Evolutionary conservation across 2,113 vertebrate genomes (phyloP).

Genomic region (Neomonachus schauinslandi): DNA sequence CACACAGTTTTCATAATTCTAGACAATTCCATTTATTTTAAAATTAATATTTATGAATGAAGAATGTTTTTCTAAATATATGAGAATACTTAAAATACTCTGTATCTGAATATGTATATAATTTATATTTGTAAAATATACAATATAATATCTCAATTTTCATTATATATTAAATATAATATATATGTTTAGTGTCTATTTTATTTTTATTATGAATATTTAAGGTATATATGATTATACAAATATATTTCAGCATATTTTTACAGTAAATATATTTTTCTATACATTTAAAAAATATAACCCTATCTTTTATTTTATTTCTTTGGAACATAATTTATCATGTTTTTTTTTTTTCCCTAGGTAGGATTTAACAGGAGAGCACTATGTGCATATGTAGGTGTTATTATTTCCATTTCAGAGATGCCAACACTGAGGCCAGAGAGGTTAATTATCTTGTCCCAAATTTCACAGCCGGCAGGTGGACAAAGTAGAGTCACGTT

Average conservation of each 20-base stretch:
- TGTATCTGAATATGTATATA: background rate
- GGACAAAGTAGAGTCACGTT: background rate
- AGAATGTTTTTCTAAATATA: constrained; percentile 37
- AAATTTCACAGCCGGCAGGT: background rate
- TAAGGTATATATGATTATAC: background rate
- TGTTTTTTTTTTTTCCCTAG: background rate
- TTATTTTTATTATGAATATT: constrained; percentile 25
- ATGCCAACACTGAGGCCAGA: background rate
- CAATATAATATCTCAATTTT: background rate
- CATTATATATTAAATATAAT: background rate
- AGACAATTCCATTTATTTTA: constrained; percentile 41
- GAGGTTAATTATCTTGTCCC: background rate
- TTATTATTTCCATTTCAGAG: constrained; percentile 12
- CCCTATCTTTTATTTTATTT: background rate
- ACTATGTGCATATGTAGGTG: background rate
- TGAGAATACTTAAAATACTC: constrained; percentile 17
- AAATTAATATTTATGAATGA: background rate
- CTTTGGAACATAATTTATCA: constrained; percentile 13
- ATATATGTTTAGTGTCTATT: background rate
- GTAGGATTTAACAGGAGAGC: constrained; percentile 2
- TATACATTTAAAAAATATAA: constrained; percentile 7
- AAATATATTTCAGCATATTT: background rate
- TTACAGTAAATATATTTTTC: background rate
- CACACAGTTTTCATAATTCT: background rate
- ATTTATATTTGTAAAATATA: constrained; percentile 33